Conservation (phyloP, 2,797 vertebrate genomes). For the Pitangus sulphuratus region DNA sequence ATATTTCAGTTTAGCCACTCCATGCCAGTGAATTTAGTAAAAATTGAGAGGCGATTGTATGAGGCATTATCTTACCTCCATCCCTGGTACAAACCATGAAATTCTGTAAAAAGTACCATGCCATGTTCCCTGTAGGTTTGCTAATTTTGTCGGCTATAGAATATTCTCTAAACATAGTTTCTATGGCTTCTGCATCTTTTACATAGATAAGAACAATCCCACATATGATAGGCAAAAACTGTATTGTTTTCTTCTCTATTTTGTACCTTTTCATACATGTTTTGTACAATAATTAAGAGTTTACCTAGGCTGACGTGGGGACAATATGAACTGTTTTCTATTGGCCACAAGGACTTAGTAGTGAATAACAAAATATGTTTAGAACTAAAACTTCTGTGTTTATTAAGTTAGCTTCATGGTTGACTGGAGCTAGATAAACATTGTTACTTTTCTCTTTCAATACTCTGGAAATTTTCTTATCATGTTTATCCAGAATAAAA, state of each 20-base stretch:
- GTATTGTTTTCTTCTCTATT: not conserved
- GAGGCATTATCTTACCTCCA: not conserved
- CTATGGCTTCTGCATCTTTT: not conserved
- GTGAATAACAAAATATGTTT: not conserved
- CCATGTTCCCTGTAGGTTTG: not conserved
- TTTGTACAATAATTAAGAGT: not conserved
- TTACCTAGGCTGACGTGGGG: not conserved
- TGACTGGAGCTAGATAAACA: slow-evolving; percentile 3
- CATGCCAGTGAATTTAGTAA: not conserved
- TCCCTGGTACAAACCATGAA: not conserved
- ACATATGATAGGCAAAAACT: not conserved
- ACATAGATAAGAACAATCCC: not conserved
- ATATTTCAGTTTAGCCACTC: not conserved
- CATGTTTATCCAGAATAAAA: slow-evolving; percentile 10
- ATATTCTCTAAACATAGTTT: not conserved
- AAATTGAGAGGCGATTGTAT: not conserved
- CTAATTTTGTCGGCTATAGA: not conserved
- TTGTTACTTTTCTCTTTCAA: not conserved
- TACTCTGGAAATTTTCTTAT: not conserved
- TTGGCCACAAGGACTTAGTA: not conserved
- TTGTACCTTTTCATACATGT: not conserved
- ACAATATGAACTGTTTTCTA: not conserved
- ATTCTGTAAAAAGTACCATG: not conserved
- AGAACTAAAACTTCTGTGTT: not conserved
- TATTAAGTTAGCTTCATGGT: not conserved